phyloP scores from a whole-genome alignment of 2,888 invertebrate species.

The Macaria liturata region DNA sequence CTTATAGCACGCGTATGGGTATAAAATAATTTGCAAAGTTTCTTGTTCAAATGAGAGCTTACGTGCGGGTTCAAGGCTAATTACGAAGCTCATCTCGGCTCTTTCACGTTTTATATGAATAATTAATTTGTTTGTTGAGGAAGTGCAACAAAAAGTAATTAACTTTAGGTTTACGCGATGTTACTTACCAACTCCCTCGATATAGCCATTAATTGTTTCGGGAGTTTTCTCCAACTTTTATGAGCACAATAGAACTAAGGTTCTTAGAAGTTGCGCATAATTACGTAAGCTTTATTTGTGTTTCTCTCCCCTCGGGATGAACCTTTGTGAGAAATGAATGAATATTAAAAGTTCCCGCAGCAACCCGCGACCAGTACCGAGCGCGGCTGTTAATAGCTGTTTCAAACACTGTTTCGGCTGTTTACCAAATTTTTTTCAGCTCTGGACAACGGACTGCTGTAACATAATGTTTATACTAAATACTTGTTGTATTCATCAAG shows the following conservation, averaged over 20 bases:
- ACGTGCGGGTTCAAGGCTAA: constrained; percentile 51
- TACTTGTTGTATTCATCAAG: too few relatives aligned
- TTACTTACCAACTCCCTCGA: constrained; percentile 29
- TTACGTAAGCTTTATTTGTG: constrained; percentile 34
- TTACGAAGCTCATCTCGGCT: constrained; percentile 45
- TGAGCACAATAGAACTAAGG: constrained; percentile 30
- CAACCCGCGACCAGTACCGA: constrained; percentile 3
- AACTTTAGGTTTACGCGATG: constrained; percentile 29
- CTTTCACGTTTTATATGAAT: constrained; percentile 36
- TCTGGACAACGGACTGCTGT: background rate
- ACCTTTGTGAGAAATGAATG: constrained; percentile 31
- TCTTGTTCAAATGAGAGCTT: constrained; percentile 48
- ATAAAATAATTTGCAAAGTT: constrained; percentile 48
- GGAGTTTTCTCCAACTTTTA: constrained; percentile 31
- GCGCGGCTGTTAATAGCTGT: constrained; percentile 20
- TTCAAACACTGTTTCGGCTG: constrained; percentile 12
- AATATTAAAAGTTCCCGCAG: constrained; percentile 28
- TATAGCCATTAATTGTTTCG: constrained; percentile 34
- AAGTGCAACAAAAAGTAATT: constrained; percentile 36
- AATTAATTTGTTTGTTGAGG: constrained; percentile 34
- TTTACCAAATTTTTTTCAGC: constrained; percentile 4
- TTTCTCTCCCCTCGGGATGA: constrained; percentile 24
- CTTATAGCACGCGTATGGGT: too few relatives aligned
- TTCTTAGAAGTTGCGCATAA: constrained; percentile 32
- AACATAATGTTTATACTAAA: background rate